Conservation (phyloP, 1,140 invertebrate species). For the Rhyzopertha dominica region DNA sequence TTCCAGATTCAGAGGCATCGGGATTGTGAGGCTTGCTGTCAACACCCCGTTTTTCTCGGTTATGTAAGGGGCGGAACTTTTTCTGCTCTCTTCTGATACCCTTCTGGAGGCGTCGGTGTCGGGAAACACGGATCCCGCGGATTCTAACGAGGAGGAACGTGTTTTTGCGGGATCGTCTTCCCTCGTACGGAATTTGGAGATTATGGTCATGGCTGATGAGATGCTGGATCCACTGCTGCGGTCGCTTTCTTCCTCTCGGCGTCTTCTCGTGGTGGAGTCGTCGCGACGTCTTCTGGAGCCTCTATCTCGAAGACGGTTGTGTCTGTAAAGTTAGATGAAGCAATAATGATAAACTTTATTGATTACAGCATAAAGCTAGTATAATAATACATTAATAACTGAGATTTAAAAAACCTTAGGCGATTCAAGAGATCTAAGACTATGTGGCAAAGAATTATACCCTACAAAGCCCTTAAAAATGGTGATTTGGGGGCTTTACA, state of each 20-base stretch:
- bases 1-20: constrained; percentile 56
- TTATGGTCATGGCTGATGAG: constrained; percentile 49
- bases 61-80: constrained; percentile 49
- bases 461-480: too few relatives aligned
- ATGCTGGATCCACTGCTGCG: constrained; percentile 34
- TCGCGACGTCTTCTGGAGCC: constrained; percentile 45
- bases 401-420: too few relatives aligned
- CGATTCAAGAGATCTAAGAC: too few relatives aligned
- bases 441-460: too few relatives aligned
- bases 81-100: constrained; percentile 48
- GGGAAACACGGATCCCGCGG: constrained; percentile 43
- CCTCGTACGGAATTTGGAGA: constrained; percentile 45
- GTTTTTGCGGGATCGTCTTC: constrained; percentile 31
- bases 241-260: constrained; percentile 44
- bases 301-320: constrained; percentile 43
- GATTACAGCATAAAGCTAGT: too few relatives aligned
- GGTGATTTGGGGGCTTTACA: too few relatives aligned
- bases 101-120: constrained; percentile 45
- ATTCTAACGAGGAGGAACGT: constrained; percentile 41
- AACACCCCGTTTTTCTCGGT: constrained; percentile 60
- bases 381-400: too few relatives aligned
- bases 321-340: constrained; percentile 30
- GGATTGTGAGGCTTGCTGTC: constrained; percentile 74
- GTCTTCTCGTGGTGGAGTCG: constrained; percentile 33
- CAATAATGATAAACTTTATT: too few relatives aligned